A percentile compares a stretch with the other conserved stretches of the same genome.
phyloP scores from a whole-genome alignment of 1,140 invertebrate species.

The Archegozetes longisetosus region DNA sequence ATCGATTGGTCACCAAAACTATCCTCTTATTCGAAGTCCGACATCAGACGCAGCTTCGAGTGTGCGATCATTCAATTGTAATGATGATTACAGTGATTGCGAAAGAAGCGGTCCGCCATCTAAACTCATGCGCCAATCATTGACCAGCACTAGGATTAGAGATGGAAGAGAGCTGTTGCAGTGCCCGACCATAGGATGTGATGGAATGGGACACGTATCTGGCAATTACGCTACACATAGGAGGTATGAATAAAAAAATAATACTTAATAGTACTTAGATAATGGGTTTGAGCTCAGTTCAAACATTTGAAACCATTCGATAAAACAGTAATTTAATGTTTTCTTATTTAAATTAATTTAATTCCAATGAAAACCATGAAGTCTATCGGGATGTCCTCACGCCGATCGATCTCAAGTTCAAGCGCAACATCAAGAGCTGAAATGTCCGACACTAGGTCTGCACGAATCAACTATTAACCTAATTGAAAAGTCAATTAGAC shows the following conservation, averaged over 20 bases:
- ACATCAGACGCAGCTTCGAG: background rate
- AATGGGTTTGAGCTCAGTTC: background rate
- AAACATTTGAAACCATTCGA: background rate
- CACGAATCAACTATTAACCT: no score
- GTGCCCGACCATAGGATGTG: conserved; percentile 54
- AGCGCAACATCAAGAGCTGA: conserved; percentile 57
- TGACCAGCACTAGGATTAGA: conserved; percentile 24
- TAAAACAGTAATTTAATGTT: background rate
- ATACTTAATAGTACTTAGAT: background rate
- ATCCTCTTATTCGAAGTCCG: background rate
- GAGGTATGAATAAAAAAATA: conserved; percentile 40
- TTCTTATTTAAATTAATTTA: background rate
- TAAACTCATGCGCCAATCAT: conserved; percentile 14
- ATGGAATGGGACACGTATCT: conserved; percentile 67
- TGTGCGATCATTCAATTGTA: conserved; percentile 25
- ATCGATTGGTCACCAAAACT: no score
- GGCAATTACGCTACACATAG: conserved; percentile 70
- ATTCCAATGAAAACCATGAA: conserved; percentile 30
- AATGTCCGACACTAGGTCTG: conserved; percentile 77
- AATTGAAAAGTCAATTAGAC: no score
- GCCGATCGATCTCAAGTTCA: conserved; percentile 59
- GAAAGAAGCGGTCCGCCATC: conserved; percentile 11
- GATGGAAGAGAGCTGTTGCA: conserved; percentile 50
- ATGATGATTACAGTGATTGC: conserved; percentile 3
- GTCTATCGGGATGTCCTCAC: conserved; percentile 62